Conservation (phyloP, 2,797 vertebrate genomes). For the Euphonia xanthogaster region DNA sequence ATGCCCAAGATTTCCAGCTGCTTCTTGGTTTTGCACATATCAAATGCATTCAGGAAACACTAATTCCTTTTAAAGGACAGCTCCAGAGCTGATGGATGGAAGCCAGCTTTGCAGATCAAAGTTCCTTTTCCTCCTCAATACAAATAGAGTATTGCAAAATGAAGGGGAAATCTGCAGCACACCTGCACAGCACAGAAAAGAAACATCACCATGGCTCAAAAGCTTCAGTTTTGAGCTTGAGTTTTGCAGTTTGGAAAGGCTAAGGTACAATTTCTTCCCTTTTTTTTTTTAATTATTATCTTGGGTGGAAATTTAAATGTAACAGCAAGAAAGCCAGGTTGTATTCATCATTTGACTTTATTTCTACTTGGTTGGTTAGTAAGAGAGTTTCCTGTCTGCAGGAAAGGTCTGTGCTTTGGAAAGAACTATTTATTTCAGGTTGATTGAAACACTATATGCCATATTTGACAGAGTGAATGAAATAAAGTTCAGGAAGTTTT, state of each 20-base stretch:
- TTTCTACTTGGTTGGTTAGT: neutral
- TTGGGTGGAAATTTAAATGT: neutral
- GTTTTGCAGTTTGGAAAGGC: neutral
- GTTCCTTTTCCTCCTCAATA: neutral
- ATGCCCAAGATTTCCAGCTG: neutral
- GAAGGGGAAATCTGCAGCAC: neutral
- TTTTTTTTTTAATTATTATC: neutral
- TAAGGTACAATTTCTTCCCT: neutral
- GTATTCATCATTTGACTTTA: neutral
- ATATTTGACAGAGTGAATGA: neutral
- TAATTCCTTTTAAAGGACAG: neutral
- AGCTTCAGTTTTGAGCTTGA: neutral
- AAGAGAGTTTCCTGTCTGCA: constrained; percentile 18
- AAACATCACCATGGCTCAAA: neutral
- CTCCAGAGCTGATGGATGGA: neutral
- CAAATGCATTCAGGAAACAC: neutral
- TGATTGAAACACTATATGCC: neutral
- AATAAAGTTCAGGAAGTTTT: constrained; percentile 16
- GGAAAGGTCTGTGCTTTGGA: neutral
- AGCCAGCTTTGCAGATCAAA: neutral
- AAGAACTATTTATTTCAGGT: neutral
- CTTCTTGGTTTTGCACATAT: neutral
- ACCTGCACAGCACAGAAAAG: neutral
- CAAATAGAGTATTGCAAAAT: neutral
- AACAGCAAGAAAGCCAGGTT: neutral